Evolutionary conservation across 2,888 invertebrate genomes (phyloP), one percentile per base, ranked within the genome.

Genomic region (Netelia melanura): DNA sequence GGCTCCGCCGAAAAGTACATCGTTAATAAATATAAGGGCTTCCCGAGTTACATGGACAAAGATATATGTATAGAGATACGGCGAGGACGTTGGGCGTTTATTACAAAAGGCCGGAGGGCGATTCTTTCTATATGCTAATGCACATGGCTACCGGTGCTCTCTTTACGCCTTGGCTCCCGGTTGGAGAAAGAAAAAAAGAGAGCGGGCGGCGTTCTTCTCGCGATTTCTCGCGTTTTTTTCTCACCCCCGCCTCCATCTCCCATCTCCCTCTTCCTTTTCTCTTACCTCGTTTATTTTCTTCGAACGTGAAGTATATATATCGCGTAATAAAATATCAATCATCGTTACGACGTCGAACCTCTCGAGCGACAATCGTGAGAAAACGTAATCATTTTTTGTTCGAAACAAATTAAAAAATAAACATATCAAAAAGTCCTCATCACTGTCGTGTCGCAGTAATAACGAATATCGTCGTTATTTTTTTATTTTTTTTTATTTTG

Each of bases 41-140:
- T 86, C 85, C 78, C 88, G 86, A 75, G 87, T 88, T 89, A 89
- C 88, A 91, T 87, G 88, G 61, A 80, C 64, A 64, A 30, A 71
- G 30, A 71, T 61, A 61, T 61, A 74, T 25, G 21, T 30, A 62
- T 62, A 90, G 86, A 87, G 61, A 58, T 71, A 56, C 38, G 38
- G 48, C 44, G 38, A 75, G 71, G 77, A 68, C 81, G 84, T 38
- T 75, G 65, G 71, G 84, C 85, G 85, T 87, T 87, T 86, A 85
- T 87, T 86, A 86, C 81, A 62, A 87, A 88, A 87, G 87, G 89
- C 89, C 89, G 82, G 86, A 83, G 90, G 93, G 90, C 89, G 89
- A 92, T 91, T 91, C 91, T 89, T 90, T 93, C 92, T 93, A 92
- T 93, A 93, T 93, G 93, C 93, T 93, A 93, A 93, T 93, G 88